phyloP scores from a whole-genome alignment of 2,113 vertebrate genomes.

The Eurystomus gularis region DNA sequence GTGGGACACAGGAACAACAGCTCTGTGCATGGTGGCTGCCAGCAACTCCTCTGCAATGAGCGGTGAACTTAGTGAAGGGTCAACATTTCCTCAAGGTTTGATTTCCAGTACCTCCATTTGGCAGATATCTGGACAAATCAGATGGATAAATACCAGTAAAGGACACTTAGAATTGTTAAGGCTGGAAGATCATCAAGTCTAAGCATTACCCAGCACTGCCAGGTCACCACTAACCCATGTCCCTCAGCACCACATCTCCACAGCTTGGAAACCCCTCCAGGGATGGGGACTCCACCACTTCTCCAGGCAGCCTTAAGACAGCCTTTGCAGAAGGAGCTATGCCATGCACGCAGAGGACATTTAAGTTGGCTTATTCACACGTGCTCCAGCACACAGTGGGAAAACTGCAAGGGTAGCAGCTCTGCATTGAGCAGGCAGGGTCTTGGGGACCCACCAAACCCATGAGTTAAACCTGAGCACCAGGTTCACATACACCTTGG shows the following conservation, averaged over 20 bases:
- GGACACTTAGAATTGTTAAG: neutral
- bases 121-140: constrained; percentile 3
- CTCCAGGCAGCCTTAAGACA: neutral
- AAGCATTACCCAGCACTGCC: too few species aligned
- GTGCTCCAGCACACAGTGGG: neutral
- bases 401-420: neutral
- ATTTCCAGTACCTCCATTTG: neutral
- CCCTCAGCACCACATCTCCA: too few species aligned
- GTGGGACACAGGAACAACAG: too few species aligned
- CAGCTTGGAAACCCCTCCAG: too few species aligned
- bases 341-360: neutral
- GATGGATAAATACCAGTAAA: neutral
- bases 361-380: neutral
- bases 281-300: too few species aligned
- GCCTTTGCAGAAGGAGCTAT: neutral
- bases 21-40: neutral
- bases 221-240: too few species aligned
- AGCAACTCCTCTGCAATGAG: neutral
- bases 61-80: neutral
- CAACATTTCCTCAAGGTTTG: neutral
- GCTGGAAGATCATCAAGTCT: too few species aligned
- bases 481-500: neutral
- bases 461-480: neutral
- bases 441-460: too few species aligned
- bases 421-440: neutral